Evolutionary conservation across 1,140 invertebrate species (phyloP), one percentile per base, ranked within the genome.

Genomic region (Stegodyphus dumicola): DNA sequence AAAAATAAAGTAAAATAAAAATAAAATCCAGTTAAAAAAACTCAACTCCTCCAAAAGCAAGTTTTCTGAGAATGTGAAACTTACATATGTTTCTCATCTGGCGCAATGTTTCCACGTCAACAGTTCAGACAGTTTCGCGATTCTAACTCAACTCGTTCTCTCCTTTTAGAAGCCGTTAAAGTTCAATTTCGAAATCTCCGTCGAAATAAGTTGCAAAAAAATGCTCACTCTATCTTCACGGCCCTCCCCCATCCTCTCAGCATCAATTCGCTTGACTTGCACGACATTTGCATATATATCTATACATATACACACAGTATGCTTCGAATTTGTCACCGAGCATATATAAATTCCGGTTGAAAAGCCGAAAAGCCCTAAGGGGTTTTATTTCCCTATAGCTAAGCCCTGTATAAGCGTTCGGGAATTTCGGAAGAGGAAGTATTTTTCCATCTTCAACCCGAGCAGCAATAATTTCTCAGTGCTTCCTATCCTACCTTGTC

Each of bases 51-150:
- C 67, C 54, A 74, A 74, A 85, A 76, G 70, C 65, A 70, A 85
- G 81, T 77, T 85, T 67, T 76, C 64, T 66, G 73, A 48, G 64
- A 77, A 67, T 85, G 81, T 85, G 81, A 85, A 85, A 85, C 81
- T 85, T 85, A 85, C 81, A 85, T 85, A 85, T 85, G 81, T 85
- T 85, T 69, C 81, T 85, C 81, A 85, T 85, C 81, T 85, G 74
- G 73, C 17, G 18, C 81, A 52, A 85, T 85, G 81, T 85, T 85
- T 85, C 81, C 81, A 60, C 81, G 73, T 77, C 81, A 85, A 56
- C 60, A 69, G 52, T 13, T 85, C 73, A 60, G 71, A 48, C 79
- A 83, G 79, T 83, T 15, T 54, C 70, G 56, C 51, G 75, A 66
- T 56, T 18, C 70, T 75, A 76, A 67, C 33, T 33, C 33, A 33